Percentiles rank a stretch among this genome's conserved stretches.
phyloP scores from a whole-genome alignment of 2,113 vertebrate species.

The Etia nguti region DNA sequence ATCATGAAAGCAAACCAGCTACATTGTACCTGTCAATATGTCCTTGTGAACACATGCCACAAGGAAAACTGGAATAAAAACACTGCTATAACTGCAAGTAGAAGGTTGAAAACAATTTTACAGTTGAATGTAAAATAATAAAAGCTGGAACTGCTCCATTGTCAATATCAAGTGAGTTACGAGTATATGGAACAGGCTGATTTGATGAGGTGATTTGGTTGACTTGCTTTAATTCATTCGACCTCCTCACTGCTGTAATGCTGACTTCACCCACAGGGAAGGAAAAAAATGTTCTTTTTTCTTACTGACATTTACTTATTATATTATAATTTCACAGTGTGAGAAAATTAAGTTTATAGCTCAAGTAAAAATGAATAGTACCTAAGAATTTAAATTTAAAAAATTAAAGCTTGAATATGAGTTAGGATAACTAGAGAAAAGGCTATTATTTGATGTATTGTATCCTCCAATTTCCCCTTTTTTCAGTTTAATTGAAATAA shows the following conservation, averaged over 20 bases:
- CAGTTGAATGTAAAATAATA: neutral
- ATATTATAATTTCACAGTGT: neutral
- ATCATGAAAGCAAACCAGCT: neutral
- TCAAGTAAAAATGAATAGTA: neutral
- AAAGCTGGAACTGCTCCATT: neutral
- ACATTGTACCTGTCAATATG: neutral
- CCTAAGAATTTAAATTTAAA: neutral
- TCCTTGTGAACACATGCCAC: neutral
- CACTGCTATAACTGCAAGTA: neutral
- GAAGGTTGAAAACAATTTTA: neutral
- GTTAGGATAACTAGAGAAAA: neutral
- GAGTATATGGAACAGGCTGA: neutral
- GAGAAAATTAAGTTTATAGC: neutral
- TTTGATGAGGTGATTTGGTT: neutral
- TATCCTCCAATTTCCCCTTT: neutral
- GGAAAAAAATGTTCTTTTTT: accelerated
- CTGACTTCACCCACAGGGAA: neutral
- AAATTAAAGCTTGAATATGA: neutral
- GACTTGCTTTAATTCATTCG: neutral
- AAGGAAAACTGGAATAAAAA: neutral
- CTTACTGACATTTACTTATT: neutral
- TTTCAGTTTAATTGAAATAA: neutral
- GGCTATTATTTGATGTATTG: neutral
- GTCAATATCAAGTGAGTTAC: neutral
- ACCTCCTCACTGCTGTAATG: neutral